phyloP scores from a whole-genome alignment of 2,113 vertebrate genomes.

The Pluvialis apricaria region DNA sequence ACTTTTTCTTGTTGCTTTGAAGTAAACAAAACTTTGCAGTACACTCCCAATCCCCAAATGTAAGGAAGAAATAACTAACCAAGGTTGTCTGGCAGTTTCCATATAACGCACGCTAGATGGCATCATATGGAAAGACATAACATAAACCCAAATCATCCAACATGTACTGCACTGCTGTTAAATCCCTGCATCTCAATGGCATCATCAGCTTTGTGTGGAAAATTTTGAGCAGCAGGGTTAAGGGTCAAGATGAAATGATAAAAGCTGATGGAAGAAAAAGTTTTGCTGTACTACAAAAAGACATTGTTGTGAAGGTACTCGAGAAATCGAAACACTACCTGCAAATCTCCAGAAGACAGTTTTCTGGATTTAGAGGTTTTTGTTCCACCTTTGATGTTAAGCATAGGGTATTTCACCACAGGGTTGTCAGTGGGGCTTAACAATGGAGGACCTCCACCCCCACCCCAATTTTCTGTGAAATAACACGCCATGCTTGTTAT shows the following conservation, averaged over 20 bases:
- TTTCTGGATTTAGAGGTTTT: neutral
- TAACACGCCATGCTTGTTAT: neutral
- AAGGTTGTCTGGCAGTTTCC: neutral
- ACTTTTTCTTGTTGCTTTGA: neutral
- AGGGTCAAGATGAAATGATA: slow-evolving; percentile 25
- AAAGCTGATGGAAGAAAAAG: neutral
- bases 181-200: neutral
- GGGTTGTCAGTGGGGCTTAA: neutral
- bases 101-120: slow-evolving; percentile 61
- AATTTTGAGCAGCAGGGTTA: neutral
- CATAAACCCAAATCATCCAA: accelerated
- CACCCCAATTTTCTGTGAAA: neutral
- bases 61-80: neutral
- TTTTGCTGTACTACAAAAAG: neutral
- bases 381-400: neutral
- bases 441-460: neutral
- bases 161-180: neutral
- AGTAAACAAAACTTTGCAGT: neutral
- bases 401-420: neutral
- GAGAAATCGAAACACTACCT: neutral
- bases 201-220: neutral
- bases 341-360: neutral
- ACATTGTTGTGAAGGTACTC: neutral
- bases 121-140: slow-evolving; percentile 30
- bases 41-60: neutral